phyloP scores from a whole-genome alignment of 2,113 vertebrate genomes.

The Poeciliopsis retropinna region DNA sequence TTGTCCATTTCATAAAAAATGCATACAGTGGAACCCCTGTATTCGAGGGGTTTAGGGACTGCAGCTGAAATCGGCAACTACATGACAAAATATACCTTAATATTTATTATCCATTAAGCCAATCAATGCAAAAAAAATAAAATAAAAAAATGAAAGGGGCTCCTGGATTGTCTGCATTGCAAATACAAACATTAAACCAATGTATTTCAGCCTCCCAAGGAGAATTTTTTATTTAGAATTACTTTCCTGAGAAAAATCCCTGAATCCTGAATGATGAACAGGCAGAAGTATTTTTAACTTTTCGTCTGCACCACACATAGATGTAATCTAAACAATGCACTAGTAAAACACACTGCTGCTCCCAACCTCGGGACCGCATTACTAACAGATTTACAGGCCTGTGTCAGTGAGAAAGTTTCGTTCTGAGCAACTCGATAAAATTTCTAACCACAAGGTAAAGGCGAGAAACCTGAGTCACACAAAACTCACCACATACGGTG shows the following conservation, averaged over 20 bases:
- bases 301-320: neutral
- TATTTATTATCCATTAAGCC: too few species aligned
- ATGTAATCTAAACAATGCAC: neutral
- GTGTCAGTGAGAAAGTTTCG: constrained; percentile 11
- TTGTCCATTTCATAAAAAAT: neutral
- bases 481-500: constrained; percentile 70
- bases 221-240: too few species aligned
- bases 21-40: neutral
- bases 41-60: too few species aligned
- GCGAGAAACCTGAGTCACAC: neutral
- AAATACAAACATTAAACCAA: too few species aligned
- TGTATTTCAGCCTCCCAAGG: too few species aligned
- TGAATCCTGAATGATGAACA: too few species aligned
- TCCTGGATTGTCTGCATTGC: too few species aligned
- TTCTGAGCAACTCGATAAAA: constrained; percentile 1
- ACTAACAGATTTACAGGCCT: neutral
- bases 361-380: constrained; percentile 42
- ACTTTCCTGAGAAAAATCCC: too few species aligned
- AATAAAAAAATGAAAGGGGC: too few species aligned
- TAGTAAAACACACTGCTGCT: constrained; percentile 14
- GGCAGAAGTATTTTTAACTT: neutral
- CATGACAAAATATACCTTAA: too few species aligned
- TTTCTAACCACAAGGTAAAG: constrained; percentile 8
- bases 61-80: too few species aligned
- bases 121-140: too few species aligned